A percentile compares a stretch with the other conserved stretches of the same genome.
Evolutionary conservation across 1,140 invertebrate species (phyloP).

Genomic region (Hyles vespertilio): DNA sequence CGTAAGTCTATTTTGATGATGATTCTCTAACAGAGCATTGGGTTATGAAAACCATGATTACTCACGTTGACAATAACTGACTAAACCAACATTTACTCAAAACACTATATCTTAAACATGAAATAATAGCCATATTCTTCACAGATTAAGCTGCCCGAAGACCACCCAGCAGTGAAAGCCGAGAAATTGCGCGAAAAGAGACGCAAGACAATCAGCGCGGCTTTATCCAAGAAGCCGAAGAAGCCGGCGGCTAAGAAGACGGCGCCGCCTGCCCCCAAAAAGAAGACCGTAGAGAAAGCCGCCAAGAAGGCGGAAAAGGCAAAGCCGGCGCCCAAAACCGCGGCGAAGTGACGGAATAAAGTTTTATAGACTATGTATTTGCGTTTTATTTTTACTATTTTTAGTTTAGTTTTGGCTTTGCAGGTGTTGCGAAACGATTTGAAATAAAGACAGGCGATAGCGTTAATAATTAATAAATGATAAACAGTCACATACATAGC

Average conservation of each 20-base stretch:
- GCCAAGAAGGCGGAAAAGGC: slow-evolving; percentile 40
- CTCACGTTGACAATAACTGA: slow-evolving; percentile 72
- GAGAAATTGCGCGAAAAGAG: slow-evolving; percentile 74
- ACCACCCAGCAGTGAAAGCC: slow-evolving; percentile 71
- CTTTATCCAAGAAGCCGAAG: slow-evolving; percentile 75
- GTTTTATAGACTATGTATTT: slow-evolving; percentile 3
- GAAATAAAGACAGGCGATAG: too few relatives aligned
- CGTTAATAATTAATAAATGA: too few relatives aligned
- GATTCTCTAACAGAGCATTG: slow-evolving; percentile 76
- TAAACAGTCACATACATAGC: too few relatives aligned
- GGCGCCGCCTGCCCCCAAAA: slow-evolving; percentile 41
- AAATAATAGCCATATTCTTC: slow-evolving; percentile 7
- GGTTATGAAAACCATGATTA: slow-evolving; percentile 78
- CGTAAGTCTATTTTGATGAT: slow-evolving; percentile 62
- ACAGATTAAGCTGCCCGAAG: slow-evolving; percentile 75
- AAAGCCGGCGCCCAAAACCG: slow-evolving; percentile 25
- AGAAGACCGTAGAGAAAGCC: slow-evolving; percentile 27
- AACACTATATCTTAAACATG: too few relatives aligned
- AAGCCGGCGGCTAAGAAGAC: slow-evolving; percentile 65
- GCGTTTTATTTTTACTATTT: slow-evolving; percentile 1
- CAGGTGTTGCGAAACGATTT: too few relatives aligned
- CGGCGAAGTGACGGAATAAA: slow-evolving; percentile 7
- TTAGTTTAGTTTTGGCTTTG: background rate
- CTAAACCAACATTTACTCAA: too few relatives aligned
- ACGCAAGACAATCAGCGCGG: slow-evolving; percentile 72